Percentiles rank a stretch among this genome's conserved stretches.
Evolutionary conservation across 2,888 invertebrate genomes (phyloP).

Genomic region (Gari tellinella): DNA sequence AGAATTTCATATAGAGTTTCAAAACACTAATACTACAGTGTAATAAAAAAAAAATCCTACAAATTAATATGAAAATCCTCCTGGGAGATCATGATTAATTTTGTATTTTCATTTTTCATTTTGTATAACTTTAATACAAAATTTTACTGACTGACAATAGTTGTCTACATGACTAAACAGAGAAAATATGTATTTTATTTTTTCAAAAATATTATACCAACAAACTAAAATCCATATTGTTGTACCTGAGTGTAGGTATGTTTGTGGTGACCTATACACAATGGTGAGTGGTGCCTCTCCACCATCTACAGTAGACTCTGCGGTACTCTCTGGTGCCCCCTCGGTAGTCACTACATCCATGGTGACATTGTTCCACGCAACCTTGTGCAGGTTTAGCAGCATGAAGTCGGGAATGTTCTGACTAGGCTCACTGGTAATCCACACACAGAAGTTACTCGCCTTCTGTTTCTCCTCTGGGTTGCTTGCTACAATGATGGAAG

Average conservation of each 20-base stretch:
- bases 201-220: not conserved
- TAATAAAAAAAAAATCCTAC: too few relatives aligned
- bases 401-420: conserved; percentile 70
- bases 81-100: too few relatives aligned
- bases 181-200: not conserved
- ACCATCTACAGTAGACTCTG: conserved; percentile 42
- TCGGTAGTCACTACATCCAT: conserved; percentile 56
- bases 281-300: conserved; percentile 56
- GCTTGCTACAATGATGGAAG: conserved; percentile 52
- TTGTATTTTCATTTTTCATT: too few relatives aligned
- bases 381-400: conserved; percentile 73
- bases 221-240: not conserved
- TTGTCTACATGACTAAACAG: not conserved
- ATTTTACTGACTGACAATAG: not conserved
- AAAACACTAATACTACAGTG: too few relatives aligned
- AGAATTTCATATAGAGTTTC: too few relatives aligned
- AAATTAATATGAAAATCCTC: too few relatives aligned
- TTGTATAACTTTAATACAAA: not conserved
- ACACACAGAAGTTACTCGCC: conserved; percentile 75
- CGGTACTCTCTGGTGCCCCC: conserved; percentile 25
- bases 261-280: conserved; percentile 59
- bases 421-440: conserved; percentile 78
- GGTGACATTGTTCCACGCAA: conserved; percentile 75
- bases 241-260: conserved; percentile 65
- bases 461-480: conserved; percentile 67